Base-by-base conservation (phyloP, 2,113 vertebrate species). In the Microtus richardsoni region DNA sequence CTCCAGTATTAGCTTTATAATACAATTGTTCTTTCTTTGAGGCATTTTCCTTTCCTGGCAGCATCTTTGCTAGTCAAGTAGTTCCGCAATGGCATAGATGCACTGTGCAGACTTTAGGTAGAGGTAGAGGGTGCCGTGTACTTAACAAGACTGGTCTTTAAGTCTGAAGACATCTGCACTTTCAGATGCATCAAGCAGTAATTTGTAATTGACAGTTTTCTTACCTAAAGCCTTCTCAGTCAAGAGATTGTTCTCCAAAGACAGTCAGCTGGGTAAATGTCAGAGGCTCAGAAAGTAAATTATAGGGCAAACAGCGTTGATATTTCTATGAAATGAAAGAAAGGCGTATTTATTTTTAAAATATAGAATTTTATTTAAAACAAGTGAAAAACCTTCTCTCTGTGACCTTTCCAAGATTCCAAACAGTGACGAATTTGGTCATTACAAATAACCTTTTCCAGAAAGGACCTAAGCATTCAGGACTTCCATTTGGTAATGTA, bases 291-390 rank as follows among this genome's bases (percentile, higher is more conserved):
- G 79, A 98, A 98, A 98, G 98, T 98, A 99, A 99, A 99, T 99
- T 99, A 99, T 97, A 98, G 97, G 96, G 98, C 98, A 99, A 99
- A 98, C 98, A 99, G 98, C 96, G 95, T 98, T 99, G 99, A 99
- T 99, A 99, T 99, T 99, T 99, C 98, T 99, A 98, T 99, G 99
- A 98, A 98, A 99, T 99, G 98, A 98, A 98, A 99, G 98, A 97
- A 98, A 98, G 98, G 98, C 98, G 95, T 98, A 97, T 98, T 99
- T 98, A 98, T 98, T 98, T 98, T 88, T 98, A 97, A 98, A 99
- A 99, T 98, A 98, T 98, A 98, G 98, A 98, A 98, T 98, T 99
- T 99, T 99, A 98, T 99, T 98, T 98, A 98, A 99, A 99, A 98
- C 97, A 98, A 98, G 98, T 98, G 95, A 97, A 98, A 54, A 98